phyloP scores from a whole-genome alignment of 2,113 vertebrate species.

The Coryphaenoides rupestris region DNA sequence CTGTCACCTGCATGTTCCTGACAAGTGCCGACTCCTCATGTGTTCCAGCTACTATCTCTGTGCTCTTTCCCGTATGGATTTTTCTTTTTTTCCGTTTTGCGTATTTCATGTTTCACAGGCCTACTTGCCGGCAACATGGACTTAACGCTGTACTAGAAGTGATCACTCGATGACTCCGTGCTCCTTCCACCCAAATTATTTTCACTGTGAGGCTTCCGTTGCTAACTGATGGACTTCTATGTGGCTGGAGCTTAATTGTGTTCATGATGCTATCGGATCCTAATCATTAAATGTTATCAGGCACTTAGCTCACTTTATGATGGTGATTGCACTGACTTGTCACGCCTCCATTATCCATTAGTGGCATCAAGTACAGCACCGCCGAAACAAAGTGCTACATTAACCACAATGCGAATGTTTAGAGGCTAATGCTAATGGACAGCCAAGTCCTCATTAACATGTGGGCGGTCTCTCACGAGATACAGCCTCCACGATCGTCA shows the following conservation, averaged over 20 bases:
- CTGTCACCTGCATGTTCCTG: conserved; percentile 77
- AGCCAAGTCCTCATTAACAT: too few relatives aligned
- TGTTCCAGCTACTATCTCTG: conserved; percentile 70
- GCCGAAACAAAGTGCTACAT: background rate
- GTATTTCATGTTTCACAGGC: conserved; percentile 53
- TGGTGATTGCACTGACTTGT: background rate
- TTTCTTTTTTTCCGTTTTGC: conserved; percentile 35
- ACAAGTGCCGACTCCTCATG: conserved; percentile 71
- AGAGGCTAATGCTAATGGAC: too few relatives aligned
- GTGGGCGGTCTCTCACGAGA: too few relatives aligned
- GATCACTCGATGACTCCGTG: conserved; percentile 25
- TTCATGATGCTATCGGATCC: background rate
- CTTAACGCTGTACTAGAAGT: conserved; percentile 15
- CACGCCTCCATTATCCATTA: conserved; percentile 3
- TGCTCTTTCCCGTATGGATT: conserved; percentile 33
- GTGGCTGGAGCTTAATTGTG: background rate
- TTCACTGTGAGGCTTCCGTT: background rate
- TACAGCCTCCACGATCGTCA: too few relatives aligned
- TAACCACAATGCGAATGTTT: too few relatives aligned
- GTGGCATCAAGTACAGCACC: background rate
- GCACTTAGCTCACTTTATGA: background rate
- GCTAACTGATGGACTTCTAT: conserved; percentile 1
- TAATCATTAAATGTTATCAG: background rate
- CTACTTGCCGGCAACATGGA: conserved; percentile 30
- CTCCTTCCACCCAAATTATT: conserved; percentile 23